phyloP scores from a whole-genome alignment of 1,140 invertebrate genomes.

The Schlechtendalia chinensis region DNA sequence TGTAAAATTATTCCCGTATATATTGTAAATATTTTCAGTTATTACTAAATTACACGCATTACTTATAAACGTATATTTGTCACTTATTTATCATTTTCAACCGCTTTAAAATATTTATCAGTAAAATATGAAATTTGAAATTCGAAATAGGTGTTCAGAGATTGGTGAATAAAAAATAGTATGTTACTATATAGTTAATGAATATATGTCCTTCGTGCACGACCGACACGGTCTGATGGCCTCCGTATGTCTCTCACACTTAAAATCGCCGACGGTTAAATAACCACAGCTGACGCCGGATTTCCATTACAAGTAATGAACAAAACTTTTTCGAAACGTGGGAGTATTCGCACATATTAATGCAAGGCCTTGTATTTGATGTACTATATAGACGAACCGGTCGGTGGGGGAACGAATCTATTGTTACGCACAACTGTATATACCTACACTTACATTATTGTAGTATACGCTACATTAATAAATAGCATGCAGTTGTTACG shows the following conservation, averaged over 20 bases:
- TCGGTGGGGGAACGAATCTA: background rate
- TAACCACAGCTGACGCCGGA: background rate
- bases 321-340: constrained; percentile 3
- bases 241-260: constrained; percentile 1
- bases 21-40: too few species aligned
- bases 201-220: background rate
- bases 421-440: too few species aligned
- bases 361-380: constrained; percentile 2
- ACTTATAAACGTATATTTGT: too few species aligned
- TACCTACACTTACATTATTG: too few species aligned
- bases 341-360: background rate
- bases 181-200: background rate
- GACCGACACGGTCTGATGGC: background rate
- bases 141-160: background rate
- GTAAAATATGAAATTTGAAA: background rate
- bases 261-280: background rate
- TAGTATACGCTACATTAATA: too few species aligned
- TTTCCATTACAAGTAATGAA: background rate
- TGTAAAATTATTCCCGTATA: too few species aligned
- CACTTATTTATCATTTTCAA: background rate
- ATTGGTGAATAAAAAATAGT: background rate
- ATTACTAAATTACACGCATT: too few species aligned
- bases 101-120: background rate
- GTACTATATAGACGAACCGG: constrained; percentile 17
- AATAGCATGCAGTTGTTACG: too few species aligned